phyloP scores from a whole-genome alignment of 2,888 invertebrate genomes.

The Ellobium chinense region DNA sequence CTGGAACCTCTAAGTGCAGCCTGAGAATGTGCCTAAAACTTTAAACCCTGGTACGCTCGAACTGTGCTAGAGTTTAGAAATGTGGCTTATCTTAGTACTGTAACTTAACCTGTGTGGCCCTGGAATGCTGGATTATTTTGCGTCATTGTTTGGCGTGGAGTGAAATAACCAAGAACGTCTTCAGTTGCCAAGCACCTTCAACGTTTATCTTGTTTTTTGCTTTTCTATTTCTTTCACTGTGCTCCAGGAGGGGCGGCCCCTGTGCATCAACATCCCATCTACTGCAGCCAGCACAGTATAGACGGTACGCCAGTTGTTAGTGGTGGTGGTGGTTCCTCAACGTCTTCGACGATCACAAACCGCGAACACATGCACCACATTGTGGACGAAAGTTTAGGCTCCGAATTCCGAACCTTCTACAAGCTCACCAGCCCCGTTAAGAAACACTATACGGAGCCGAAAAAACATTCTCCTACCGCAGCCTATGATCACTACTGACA shows the following conservation, averaged over 20 bases:
- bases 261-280: neutral
- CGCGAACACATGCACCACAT: conserved; percentile 50
- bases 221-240: neutral
- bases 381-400: conserved; percentile 59
- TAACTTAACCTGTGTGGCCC: too few species aligned
- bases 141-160: too few species aligned
- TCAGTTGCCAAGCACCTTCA: too few species aligned
- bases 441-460: conserved; percentile 38
- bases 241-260: neutral
- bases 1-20: too few species aligned
- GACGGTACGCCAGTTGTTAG: neutral
- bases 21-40: too few species aligned
- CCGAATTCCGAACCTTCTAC: conserved; percentile 72
- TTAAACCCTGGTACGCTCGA: too few species aligned
- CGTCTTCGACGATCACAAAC: neutral
- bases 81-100: too few species aligned
- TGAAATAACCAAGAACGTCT: too few species aligned
- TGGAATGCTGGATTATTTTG: too few species aligned
- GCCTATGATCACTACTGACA: conserved; percentile 38
- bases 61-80: too few species aligned
- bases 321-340: neutral
- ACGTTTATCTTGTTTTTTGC: too few species aligned
- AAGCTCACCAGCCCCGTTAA: conserved; percentile 68
- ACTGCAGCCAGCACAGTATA: conserved; percentile 14
- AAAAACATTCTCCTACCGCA: neutral